phyloP scores from a whole-genome alignment of 2,113 vertebrate species.

The Rana temporaria region DNA sequence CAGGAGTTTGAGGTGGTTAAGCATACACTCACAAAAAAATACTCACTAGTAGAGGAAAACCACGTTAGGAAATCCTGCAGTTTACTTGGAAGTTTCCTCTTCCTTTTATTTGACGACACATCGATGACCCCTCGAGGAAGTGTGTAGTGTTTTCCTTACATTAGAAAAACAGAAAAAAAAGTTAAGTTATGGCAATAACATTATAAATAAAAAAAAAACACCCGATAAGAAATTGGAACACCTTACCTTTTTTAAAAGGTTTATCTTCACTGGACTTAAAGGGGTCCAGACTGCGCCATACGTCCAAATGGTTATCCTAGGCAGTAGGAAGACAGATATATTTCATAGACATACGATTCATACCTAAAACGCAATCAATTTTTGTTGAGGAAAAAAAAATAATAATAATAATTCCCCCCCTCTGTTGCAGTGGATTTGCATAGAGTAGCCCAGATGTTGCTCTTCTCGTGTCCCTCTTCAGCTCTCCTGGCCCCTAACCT shows the following conservation, averaged over 20 bases:
- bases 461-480: too few relatives aligned
- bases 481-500: too few relatives aligned
- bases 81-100: conserved; percentile 67
- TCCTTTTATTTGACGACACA: conserved; percentile 76
- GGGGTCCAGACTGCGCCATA: conserved; percentile 82
- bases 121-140: conserved; percentile 75
- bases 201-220: not conserved
- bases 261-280: conserved; percentile 74
- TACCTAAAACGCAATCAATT: too few relatives aligned
- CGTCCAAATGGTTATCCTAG: conserved; percentile 71
- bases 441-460: too few relatives aligned
- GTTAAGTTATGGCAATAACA: not conserved
- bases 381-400: too few relatives aligned
- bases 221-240: not conserved
- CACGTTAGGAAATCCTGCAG: conserved; percentile 84
- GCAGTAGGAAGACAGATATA: accelerated
- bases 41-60: conserved; percentile 83
- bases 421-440: too few relatives aligned
- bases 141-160: conserved; percentile 78
- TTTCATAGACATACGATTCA: not conserved
- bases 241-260: conserved; percentile 79
- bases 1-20: not conserved
- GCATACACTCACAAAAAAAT: not conserved
- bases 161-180: not conserved
- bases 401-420: too few relatives aligned